phyloP scores from a whole-genome alignment of 2,888 invertebrate species.

The Barypeithes pellucidus region DNA sequence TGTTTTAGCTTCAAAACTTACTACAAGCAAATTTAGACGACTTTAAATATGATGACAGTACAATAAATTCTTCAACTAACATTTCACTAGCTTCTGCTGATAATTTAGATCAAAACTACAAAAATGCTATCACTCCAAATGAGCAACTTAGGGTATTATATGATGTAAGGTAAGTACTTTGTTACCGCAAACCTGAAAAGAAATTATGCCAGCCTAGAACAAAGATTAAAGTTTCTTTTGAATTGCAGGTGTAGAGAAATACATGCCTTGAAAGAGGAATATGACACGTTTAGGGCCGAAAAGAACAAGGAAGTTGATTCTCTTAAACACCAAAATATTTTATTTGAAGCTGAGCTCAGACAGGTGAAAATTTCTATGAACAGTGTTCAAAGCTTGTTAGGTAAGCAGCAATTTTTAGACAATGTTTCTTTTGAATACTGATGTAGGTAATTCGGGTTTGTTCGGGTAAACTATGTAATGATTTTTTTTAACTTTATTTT shows the following conservation, averaged over 20 bases:
- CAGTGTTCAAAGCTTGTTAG: constrained; percentile 61
- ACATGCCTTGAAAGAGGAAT: constrained; percentile 59
- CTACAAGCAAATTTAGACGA: constrained; percentile 81
- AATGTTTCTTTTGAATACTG: too few species aligned
- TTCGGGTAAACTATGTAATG: too few species aligned
- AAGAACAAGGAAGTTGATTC: constrained; percentile 58
- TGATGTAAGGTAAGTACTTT: constrained; percentile 60
- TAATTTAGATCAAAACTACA: constrained; percentile 59
- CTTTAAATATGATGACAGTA: constrained; percentile 76
- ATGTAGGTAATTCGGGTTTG: too few species aligned
- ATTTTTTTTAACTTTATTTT: too few species aligned
- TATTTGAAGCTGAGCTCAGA: constrained; percentile 62
- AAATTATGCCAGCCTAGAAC: not conserved
- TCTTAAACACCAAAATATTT: constrained; percentile 59
- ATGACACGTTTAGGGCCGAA: constrained; percentile 57
- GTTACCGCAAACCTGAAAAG: too few species aligned
- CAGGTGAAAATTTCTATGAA: constrained; percentile 61
- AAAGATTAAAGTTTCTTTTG: not conserved
- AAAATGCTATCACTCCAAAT: constrained; percentile 58
- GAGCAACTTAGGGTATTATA: constrained; percentile 70
- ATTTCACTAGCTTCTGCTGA: constrained; percentile 59
- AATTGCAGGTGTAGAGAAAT: constrained; percentile 65
- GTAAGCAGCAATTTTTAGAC: constrained; percentile 45
- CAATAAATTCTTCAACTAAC: constrained; percentile 63
- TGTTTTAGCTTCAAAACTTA: constrained; percentile 76